These are phyloP conservation scores for Oryzias javanicus DNA, from an alignment of 2,113 vertebrate species.

Conservation along the genomic window DNA sequence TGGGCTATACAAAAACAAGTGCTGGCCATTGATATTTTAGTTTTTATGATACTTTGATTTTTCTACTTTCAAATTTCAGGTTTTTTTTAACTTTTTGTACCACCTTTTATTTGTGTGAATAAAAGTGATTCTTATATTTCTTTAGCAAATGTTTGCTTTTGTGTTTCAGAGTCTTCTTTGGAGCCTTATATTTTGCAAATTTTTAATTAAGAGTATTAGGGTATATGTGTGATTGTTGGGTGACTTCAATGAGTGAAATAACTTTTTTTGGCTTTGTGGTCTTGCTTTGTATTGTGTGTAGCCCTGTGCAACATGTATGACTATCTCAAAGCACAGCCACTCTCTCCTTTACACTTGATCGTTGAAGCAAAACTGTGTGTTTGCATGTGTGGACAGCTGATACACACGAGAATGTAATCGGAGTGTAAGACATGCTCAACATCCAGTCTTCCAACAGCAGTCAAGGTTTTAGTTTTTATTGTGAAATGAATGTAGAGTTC, in stretches of 20 bases:
- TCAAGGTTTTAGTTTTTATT: conserved; percentile 22
- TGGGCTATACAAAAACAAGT: too few species aligned
- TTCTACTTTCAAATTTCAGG: too few species aligned
- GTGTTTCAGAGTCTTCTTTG: too few species aligned
- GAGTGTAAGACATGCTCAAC: conserved; percentile 3
- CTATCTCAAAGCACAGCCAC: conserved; percentile 56
- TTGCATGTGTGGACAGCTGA: conserved; percentile 2
- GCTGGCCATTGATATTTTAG: too few species aligned
- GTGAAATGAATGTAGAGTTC: too few species aligned
- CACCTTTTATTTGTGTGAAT: too few species aligned
- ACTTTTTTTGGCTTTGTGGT: conserved; percentile 20
- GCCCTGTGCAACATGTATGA: conserved; percentile 54
- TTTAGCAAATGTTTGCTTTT: too few species aligned
- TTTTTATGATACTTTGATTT: too few species aligned
- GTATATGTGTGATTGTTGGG: conserved; percentile 2
- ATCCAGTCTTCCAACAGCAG: conserved; percentile 21
- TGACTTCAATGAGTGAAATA: conserved; percentile 10
- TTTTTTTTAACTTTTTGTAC: too few species aligned
- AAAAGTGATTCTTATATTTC: too few species aligned
- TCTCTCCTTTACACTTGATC: conserved; percentile 45
- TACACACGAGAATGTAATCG: background rate
- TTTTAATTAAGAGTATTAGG: background rate
- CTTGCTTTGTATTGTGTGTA: conserved; percentile 31
- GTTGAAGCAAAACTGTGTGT: conserved; percentile 33
- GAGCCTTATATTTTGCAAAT: background rate